phyloP scores from a whole-genome alignment of 2,888 invertebrate species.

The Hemithea aestivaria region DNA sequence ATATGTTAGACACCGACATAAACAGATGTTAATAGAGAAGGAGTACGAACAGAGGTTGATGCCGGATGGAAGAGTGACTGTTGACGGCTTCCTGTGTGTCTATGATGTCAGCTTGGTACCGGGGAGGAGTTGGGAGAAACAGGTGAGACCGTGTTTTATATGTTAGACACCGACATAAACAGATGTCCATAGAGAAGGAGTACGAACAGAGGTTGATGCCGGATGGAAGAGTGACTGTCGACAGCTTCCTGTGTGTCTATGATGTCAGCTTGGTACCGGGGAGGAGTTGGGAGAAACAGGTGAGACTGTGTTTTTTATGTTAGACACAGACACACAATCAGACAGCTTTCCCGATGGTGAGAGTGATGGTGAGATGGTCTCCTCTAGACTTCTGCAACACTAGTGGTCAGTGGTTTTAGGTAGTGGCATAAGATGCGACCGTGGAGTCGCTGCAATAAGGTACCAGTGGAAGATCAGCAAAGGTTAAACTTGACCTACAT shows the following conservation, averaged over 20 bases:
- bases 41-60: constrained; percentile 96
- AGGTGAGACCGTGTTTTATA: constrained; percentile 68
- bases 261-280: constrained; percentile 97
- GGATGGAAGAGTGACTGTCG: constrained; percentile 94
- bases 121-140: constrained; percentile 93
- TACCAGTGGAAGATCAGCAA: no score
- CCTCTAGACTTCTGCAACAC: no score
- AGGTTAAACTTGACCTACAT: no score
- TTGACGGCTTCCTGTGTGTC: constrained; percentile 97
- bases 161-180: no score
- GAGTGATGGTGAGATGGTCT: no score
- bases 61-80: constrained; percentile 93
- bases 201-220: constrained; percentile 96
- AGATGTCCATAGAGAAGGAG: constrained; percentile 97
- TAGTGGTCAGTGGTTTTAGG: no score
- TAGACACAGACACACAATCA: no score
- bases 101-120: constrained; percentile 98
- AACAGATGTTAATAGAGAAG: constrained; percentile 97
- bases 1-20: no score
- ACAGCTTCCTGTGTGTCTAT: constrained; percentile 97
- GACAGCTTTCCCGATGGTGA: no score
- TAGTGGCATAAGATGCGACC: no score
- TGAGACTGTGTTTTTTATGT: constrained; percentile 40
- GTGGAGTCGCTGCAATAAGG: no score
- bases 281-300: constrained; percentile 93